A percentile compares a stretch with the other conserved stretches of the same genome.
Conservation (phyloP, 2,888 invertebrate genomes). For the Ommatoiulus sabulosus region DNA sequence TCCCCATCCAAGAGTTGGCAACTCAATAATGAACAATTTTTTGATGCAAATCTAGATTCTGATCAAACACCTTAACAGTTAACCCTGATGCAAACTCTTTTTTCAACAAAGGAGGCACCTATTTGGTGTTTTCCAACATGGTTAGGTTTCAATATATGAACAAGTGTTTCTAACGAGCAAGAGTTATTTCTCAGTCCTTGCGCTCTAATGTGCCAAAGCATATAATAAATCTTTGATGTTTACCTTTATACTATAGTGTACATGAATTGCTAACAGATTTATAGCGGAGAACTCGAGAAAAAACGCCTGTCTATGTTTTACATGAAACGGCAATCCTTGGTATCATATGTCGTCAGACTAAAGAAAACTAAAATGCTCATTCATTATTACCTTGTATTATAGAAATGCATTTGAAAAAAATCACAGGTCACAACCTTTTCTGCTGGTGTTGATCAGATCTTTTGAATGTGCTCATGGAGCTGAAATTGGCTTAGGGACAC, state of each 20-base stretch:
- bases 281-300: neutral
- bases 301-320: neutral
- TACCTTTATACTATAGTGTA: neutral
- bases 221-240: neutral
- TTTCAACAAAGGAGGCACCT: neutral
- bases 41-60: no score
- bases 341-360: neutral
- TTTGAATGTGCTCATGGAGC: neutral
- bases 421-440: constrained; percentile 24
- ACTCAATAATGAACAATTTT: no score
- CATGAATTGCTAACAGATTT: neutral
- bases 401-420: constrained; percentile 3
- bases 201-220: constrained; percentile 24
- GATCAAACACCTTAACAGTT: no score
- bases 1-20: no score
- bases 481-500: no score
- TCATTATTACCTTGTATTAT: constrained; percentile 42
- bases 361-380: neutral
- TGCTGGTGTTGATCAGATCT: neutral
- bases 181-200: neutral
- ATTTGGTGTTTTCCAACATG: neutral
- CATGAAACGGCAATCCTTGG: neutral
- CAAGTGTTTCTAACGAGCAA: neutral
- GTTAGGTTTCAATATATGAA: neutral
- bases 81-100: neutral